Evolutionary conservation across 92 coral and sea anemone species (phyloP), one percentile per base, ranked within the genome.

Genomic region (Epizoanthus ramosus): DNA sequence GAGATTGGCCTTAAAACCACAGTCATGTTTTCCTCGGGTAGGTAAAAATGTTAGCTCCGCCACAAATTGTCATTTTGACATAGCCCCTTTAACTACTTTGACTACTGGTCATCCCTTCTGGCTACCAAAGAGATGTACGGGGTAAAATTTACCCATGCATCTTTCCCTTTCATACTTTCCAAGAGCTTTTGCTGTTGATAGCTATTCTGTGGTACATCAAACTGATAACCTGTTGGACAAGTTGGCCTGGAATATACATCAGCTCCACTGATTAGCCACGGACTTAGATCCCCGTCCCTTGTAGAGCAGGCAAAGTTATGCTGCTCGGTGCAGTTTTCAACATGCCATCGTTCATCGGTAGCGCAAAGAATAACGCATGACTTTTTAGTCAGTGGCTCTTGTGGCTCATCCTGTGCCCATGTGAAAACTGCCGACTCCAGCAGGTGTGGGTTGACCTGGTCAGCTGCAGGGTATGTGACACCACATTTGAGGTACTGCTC

Each of bases 371-470:
- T 50, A 24, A 89, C 88, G 18, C 98, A 93, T 5, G 95, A 74
- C 58, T 69, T 25, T 63, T 69, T 63, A 9, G 90, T 74, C 18
- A 93, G 91, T 3, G 84, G 84, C 41, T 79, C 61, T 3, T 73
- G 75, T 2, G 98, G 98, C 70, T 93, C 93, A 31, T 85, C 94
- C 16, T 57, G 57, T 19, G 98, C 98, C 98, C 98, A 93, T 7
- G 94, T 91, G 54, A 93, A 93, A 43, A 93, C 88, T 33, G 95
- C 95, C 45, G 98, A 89, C 45, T 73, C 84, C 15, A 93, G 88
- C 71, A 93, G 47, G 52, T 81, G 83, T 23, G 98, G 98, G 79
- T 93, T 93, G 68, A 93, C 91, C 69, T 93, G 98, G 71, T 93
- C 95, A 1, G 98, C 95, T 0, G 93, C 93, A 6, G 91, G 91